These are phyloP conservation scores for Papilio machaon DNA, from an alignment of 1,140 invertebrate genomes.

Conservation along the genomic window DNA sequence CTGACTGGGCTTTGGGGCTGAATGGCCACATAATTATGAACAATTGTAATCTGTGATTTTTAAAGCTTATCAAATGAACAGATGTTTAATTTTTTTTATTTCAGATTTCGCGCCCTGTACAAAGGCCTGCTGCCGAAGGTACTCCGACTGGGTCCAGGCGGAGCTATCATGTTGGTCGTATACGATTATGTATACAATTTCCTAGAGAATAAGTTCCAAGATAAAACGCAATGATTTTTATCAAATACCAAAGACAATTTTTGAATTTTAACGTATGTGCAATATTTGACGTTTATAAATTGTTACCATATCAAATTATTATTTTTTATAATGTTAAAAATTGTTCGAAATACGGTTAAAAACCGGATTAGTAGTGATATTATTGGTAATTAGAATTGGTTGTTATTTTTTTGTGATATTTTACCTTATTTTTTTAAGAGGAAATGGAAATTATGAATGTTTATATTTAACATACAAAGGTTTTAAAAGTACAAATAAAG, in stretches of 20 bases:
- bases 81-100: conserved; percentile 58
- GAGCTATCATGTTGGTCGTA: conserved; percentile 94
- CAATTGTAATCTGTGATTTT: no score
- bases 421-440: conserved; percentile 3
- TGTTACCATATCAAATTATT: conserved; percentile 10
- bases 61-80: no score
- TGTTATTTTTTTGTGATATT: conserved; percentile 34
- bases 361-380: conserved; percentile 27
- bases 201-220: conserved; percentile 83
- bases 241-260: conserved; percentile 10
- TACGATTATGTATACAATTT: conserved; percentile 91
- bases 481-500: conserved; percentile 33
- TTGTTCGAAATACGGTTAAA: conserved; percentile 33
- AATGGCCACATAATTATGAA: no score
- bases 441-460: conserved; percentile 21
- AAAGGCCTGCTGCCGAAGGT: conserved; percentile 96
- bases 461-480: conserved; percentile 16
- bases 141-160: conserved; percentile 94
- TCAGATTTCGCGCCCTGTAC: conserved; percentile 92
- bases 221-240: conserved; percentile 37
- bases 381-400: conserved; percentile 29
- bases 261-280: background rate
- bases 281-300: conserved; percentile 17
- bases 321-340: conserved; percentile 21
- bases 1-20: no score